Conservation (phyloP, 2,888 invertebrate species). For the Trachelus troglodyta region DNA sequence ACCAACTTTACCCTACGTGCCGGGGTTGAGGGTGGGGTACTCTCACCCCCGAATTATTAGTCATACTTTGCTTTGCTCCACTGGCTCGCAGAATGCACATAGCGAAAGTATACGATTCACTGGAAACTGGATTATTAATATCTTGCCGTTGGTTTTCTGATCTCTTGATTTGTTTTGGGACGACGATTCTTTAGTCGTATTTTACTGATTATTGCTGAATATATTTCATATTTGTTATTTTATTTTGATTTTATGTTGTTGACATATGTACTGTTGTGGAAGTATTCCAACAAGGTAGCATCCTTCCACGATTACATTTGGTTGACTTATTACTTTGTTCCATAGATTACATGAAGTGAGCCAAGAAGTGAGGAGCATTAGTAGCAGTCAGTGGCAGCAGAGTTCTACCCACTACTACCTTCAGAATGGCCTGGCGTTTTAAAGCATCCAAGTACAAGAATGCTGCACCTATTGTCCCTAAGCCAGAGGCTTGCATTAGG, state of each 20-base stretch:
- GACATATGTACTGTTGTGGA: background rate
- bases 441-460: constrained; percentile 99
- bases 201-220: background rate
- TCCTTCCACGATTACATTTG: background rate
- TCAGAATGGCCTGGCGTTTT: constrained; percentile 90
- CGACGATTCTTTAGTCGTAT: background rate
- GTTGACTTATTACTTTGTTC: background rate
- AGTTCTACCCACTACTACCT: background rate
- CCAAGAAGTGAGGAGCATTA: constrained; percentile 11
- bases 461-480: constrained; percentile 95
- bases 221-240: background rate
- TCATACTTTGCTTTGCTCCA: constrained; percentile 43
- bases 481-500: constrained; percentile 88
- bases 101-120: background rate
- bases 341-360: constrained; percentile 58
- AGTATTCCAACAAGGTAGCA: background rate
- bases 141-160: background rate
- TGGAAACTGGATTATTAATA: constrained; percentile 9
- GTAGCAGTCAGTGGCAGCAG: background rate
- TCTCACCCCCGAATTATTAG: constrained; percentile 61
- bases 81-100: background rate
- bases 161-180: background rate
- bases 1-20: constrained; percentile 1
- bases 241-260: background rate
- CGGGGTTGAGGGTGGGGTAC: constrained; percentile 51